Percentiles rank a stretch among this genome's conserved stretches.
Conservation (phyloP, 2,797 vertebrate genomes). For the Pseudotriccus pelzelni region DNA sequence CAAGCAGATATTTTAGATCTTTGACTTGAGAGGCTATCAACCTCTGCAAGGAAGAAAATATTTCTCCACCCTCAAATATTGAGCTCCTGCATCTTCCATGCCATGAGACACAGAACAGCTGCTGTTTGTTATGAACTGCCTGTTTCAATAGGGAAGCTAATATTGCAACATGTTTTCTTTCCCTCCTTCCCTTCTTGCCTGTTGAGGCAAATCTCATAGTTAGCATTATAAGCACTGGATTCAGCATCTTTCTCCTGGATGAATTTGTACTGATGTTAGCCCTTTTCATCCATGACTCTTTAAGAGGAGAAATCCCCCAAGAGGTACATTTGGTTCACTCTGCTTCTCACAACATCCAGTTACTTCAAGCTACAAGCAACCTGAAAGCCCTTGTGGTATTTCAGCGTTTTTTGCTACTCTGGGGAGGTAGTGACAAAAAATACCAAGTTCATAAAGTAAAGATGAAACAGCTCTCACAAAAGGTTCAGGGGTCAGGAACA, state of each 20-base stretch:
- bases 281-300: not conserved
- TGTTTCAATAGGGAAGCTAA: constrained; percentile 45
- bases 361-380: constrained; percentile 8
- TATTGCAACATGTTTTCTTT: constrained; percentile 57
- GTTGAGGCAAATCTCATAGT: constrained; percentile 18
- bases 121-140: constrained; percentile 52
- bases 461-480: not conserved
- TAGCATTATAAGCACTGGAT: constrained; percentile 17
- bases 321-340: not conserved
- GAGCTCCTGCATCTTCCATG: constrained; percentile 13
- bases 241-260: constrained; percentile 48
- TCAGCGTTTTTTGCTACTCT: not conserved
- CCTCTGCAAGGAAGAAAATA: not conserved
- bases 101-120: constrained; percentile 39
- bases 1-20: not conserved
- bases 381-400: not conserved
- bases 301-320: constrained; percentile 9
- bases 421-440: not conserved
- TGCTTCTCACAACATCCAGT: constrained; percentile 11
- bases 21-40: not conserved
- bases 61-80: not conserved
- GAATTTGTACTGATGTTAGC: constrained; percentile 27
- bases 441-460: not conserved
- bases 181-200: not conserved
- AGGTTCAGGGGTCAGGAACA: not conserved